These are phyloP conservation scores for Dolichopus griseipennis DNA, from an alignment of 2,888 invertebrate species.

Conservation along the genomic window DNA sequence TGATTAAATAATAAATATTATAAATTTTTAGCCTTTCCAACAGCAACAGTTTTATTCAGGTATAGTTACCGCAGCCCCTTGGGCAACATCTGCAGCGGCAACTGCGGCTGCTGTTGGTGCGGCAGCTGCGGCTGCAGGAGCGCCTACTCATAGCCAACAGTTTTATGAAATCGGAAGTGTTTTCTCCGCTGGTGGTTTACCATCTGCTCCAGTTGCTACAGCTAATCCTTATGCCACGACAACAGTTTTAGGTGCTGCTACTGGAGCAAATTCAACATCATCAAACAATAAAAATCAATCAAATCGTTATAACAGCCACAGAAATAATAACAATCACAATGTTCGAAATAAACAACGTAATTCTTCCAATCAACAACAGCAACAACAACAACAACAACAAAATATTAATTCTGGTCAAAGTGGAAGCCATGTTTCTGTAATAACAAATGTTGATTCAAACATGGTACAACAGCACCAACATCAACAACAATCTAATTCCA, in stretches of 20 bases:
- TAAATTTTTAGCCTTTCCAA: conserved; percentile 45
- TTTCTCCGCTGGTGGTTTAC: conserved; percentile 62
- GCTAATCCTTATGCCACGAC: conserved; percentile 30
- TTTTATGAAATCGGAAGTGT: conserved; percentile 62
- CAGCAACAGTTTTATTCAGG: conserved; percentile 57
- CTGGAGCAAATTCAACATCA: conserved; percentile 27
- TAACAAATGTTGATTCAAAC: conserved; percentile 32
- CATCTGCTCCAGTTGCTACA: conserved; percentile 54
- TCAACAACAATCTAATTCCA: conserved; percentile 23
- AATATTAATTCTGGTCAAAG: conserved; percentile 17
- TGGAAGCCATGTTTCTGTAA: conserved; percentile 28
- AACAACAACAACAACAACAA: conserved; percentile 19
- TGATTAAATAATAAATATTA: neutral
- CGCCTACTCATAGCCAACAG: conserved; percentile 45
- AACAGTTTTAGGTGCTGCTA: conserved; percentile 29
- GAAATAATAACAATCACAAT: conserved; percentile 34
- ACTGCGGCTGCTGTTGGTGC: conserved; percentile 39
- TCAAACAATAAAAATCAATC: conserved; percentile 22
- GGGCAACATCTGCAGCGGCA: conserved; percentile 40
- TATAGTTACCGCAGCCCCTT: conserved; percentile 47
- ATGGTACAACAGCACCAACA: conserved; percentile 30
- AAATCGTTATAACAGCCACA: conserved; percentile 33
- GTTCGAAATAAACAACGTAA: conserved; percentile 37
- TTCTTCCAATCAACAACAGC: conserved; percentile 21
- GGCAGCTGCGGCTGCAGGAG: conserved; percentile 39